These are phyloP conservation scores for Gymnodraco acuticeps DNA, from an alignment of 2,797 vertebrate genomes.

Conservation along the genomic window DNA sequence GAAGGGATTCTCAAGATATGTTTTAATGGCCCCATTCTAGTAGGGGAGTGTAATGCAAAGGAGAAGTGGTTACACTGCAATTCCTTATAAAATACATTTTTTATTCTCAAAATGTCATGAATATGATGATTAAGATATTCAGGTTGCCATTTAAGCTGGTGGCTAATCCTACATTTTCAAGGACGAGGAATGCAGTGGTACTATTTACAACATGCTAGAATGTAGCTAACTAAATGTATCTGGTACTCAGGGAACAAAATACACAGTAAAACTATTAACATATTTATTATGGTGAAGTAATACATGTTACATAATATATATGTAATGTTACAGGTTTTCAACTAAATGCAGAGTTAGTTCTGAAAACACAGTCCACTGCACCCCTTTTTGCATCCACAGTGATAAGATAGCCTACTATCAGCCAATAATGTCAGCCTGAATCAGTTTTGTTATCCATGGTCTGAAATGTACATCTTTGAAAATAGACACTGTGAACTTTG, in stretches of 20 bases:
- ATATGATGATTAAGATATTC: background rate
- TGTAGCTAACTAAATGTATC: no score
- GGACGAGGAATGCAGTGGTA: no score
- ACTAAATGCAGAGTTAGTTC: no score
- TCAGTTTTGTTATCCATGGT: background rate
- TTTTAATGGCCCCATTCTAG: constrained; percentile 42
- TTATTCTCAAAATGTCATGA: constrained; percentile 2
- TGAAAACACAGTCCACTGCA: no score
- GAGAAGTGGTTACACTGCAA: constrained; percentile 18
- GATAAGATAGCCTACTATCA: background rate
- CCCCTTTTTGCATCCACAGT: no score
- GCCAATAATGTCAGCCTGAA: background rate
- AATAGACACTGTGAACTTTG: background rate
- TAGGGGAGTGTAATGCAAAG: constrained; percentile 23
- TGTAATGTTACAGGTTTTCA: no score
- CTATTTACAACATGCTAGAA: no score
- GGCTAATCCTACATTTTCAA: no score
- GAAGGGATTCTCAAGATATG: constrained; percentile 32
- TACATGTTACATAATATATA: no score
- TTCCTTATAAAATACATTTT: constrained; percentile 8
- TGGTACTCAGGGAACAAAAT: no score
- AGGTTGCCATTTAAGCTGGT: background rate
- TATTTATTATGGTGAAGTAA: no score
- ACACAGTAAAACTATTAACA: no score
- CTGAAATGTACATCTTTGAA: background rate